phyloP scores from a whole-genome alignment of 2,113 vertebrate species.

The Euleptes europaea region DNA sequence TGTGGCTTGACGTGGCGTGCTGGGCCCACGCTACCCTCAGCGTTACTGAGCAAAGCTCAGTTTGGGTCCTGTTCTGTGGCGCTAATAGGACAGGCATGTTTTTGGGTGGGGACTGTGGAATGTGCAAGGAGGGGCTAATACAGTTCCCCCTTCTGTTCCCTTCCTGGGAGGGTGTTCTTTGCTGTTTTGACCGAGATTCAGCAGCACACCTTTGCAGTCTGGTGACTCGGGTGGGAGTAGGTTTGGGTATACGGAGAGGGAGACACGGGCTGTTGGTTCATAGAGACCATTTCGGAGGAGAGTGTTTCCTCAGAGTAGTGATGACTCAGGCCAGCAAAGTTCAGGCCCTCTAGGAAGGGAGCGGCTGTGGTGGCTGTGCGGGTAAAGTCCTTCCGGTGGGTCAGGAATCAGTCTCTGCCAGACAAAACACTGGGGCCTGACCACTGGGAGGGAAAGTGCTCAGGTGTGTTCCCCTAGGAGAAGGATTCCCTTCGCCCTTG shows the following conservation, averaged over 20 bases:
- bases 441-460: background rate
- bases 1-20: no score
- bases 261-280: background rate
- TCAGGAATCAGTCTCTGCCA: background rate
- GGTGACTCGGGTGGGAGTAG: background rate
- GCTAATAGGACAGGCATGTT: background rate
- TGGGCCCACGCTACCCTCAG: no score
- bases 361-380: background rate
- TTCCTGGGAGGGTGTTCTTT: background rate
- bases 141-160: no score
- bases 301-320: conserved; percentile 14
- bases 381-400: background rate
- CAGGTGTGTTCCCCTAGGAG: background rate
- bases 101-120: background rate
- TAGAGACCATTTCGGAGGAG: conserved; percentile 36
- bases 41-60: no score
- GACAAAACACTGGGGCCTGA: background rate
- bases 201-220: background rate
- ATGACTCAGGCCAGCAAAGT: conserved; percentile 29
- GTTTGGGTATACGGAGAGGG: background rate
- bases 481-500: background rate
- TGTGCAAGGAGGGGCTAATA: background rate
- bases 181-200: background rate
- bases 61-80: no score
- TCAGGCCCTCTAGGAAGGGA: conserved; percentile 44